phyloP scores from a whole-genome alignment of 1,140 invertebrate species.

The Episyrphus balteatus region DNA sequence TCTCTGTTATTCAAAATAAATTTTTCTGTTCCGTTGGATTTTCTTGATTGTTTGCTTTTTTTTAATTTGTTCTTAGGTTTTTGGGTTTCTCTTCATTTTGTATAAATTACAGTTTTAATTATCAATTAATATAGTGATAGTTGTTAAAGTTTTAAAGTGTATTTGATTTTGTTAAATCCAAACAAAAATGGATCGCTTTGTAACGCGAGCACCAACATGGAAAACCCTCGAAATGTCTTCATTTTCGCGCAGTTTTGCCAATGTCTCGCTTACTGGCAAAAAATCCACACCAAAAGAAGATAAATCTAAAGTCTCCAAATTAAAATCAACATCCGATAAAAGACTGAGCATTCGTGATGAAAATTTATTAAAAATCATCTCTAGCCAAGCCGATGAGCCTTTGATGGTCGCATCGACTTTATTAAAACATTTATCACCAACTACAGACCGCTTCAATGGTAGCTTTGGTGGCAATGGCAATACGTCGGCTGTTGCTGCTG shows the following conservation, averaged over 20 bases:
- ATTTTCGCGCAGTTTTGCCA: background rate
- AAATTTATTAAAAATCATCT: slow-evolving; percentile 3
- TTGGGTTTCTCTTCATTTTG: too few species aligned
- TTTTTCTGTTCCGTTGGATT: too few species aligned
- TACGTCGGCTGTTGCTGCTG: too few species aligned
- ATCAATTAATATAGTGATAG: background rate
- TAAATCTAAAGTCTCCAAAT: background rate
- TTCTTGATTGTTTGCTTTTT: too few species aligned
- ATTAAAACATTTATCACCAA: too few species aligned
- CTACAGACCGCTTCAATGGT: too few species aligned
- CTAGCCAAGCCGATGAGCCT: background rate
- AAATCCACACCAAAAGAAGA: background rate
- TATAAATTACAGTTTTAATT: too few species aligned
- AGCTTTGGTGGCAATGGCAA: too few species aligned
- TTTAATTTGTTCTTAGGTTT: too few species aligned
- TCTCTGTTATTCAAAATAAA: too few species aligned
- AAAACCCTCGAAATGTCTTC: slow-evolving; percentile 15
- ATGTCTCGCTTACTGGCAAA: background rate
- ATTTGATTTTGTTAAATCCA: background rate
- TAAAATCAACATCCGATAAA: too few species aligned
- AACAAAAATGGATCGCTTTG: slow-evolving; percentile 18
- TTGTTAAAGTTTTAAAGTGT: background rate
- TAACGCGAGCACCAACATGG: slow-evolving; percentile 16
- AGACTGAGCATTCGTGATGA: slow-evolving; percentile 8
- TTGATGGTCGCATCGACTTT: background rate